Percentiles rank a stretch among this genome's conserved stretches.
phyloP scores from a whole-genome alignment of 2,797 vertebrate species.

The Ambastaia sidthimunki region DNA sequence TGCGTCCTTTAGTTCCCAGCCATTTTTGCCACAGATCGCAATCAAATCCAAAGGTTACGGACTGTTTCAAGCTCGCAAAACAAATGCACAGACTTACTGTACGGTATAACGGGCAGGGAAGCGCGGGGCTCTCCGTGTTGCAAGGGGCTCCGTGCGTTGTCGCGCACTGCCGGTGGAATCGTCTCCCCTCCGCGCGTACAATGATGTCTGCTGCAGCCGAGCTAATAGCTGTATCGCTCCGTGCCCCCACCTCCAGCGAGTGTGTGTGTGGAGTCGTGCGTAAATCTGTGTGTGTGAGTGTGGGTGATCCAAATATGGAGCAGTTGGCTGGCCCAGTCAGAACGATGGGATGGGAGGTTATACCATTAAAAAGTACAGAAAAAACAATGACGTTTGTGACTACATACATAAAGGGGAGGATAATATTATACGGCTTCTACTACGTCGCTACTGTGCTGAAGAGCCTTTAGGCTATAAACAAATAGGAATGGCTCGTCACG shows the following conservation, averaged over 20 bases:
- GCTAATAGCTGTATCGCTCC: constrained; percentile 77
- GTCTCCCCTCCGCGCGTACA: constrained; percentile 87
- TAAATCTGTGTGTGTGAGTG: constrained; percentile 75
- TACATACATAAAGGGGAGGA: background rate
- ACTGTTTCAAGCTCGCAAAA: constrained; percentile 57
- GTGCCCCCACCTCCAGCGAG: constrained; percentile 72
- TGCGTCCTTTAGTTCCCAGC: constrained; percentile 70
- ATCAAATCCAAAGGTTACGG: constrained; percentile 33
- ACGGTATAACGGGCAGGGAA: constrained; percentile 83
- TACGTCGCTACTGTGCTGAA: background rate
- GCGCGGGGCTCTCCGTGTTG: constrained; percentile 78
- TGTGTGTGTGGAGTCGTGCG: constrained; percentile 73
- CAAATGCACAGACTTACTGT: constrained; percentile 85
- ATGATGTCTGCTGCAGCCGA: constrained; percentile 90
- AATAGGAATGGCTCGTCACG: background rate
- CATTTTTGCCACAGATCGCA: constrained; percentile 67
- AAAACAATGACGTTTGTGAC: constrained; percentile 75
- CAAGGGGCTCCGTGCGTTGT: constrained; percentile 78
- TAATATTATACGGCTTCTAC: background rate
- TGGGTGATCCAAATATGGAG: constrained; percentile 91
- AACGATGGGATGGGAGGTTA: constrained; percentile 79
- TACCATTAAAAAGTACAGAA: constrained; percentile 74
- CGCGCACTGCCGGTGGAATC: constrained; percentile 87
- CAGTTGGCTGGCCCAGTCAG: constrained; percentile 87
- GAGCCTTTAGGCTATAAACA: background rate